Conservation (phyloP, 2,797 vertebrate genomes). For the Delichon dasypus region DNA sequence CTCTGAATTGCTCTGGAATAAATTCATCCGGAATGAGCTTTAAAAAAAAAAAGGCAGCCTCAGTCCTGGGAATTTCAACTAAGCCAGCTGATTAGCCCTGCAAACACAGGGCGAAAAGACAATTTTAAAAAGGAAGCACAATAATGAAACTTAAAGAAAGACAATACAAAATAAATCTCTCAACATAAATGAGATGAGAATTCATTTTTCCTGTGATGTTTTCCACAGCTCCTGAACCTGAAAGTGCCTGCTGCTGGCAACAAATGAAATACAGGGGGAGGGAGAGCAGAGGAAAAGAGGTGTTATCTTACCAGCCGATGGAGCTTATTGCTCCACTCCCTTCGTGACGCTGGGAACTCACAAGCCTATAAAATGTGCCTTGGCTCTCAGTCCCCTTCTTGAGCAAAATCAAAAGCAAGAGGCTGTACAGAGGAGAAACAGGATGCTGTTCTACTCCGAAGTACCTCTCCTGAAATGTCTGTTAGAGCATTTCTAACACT, state of each 20-base stretch:
- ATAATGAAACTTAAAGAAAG: constrained; percentile 5
- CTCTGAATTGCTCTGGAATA: not conserved
- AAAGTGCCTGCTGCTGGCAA: constrained; percentile 24
- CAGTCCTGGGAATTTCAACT: not conserved
- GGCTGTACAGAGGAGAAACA: not conserved
- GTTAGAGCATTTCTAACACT: not conserved
- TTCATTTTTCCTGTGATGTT: not conserved
- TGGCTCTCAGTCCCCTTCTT: not conserved
- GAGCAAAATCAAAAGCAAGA: constrained; percentile 18
- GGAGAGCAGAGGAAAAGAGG: constrained; percentile 9
- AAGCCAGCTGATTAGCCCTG: constrained; percentile 13
- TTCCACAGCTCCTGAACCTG: not conserved
- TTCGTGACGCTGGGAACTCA: constrained; percentile 22
- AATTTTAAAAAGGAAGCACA: not conserved
- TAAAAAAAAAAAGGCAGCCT: constrained; percentile 2
- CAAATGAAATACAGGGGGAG: constrained; percentile 42
- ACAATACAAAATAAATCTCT: constrained; percentile 13
- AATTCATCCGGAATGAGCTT: not conserved
- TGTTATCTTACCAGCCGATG: constrained; percentile 24
- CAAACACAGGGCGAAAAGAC: not conserved
- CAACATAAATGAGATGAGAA: not conserved
- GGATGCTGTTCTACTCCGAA: not conserved
- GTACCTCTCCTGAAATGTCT: not conserved
- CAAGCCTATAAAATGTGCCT: constrained; percentile 59
- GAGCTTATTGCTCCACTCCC: not conserved